These are phyloP conservation scores for Osmerus eperlanus DNA, from an alignment of 2,113 vertebrate genomes.

Conservation along the genomic window DNA sequence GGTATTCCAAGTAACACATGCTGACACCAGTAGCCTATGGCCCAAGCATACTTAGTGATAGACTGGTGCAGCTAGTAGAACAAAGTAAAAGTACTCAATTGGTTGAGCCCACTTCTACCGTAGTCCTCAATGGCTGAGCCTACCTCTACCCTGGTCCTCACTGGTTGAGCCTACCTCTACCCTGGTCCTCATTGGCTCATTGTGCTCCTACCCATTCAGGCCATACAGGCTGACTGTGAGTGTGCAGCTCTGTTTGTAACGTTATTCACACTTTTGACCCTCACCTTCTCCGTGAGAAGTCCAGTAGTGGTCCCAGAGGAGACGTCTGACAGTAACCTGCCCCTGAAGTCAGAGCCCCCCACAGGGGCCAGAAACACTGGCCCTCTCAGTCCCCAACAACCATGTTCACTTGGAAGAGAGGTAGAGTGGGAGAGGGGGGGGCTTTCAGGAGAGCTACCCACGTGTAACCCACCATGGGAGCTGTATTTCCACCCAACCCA, in stretches of 20 bases:
- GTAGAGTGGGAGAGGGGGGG: conserved; percentile 42
- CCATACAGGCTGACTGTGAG: no score
- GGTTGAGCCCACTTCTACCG: no score
- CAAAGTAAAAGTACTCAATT: no score
- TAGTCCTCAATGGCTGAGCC: no score
- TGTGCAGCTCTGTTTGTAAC: conserved; percentile 40
- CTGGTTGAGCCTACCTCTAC: no score
- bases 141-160: no score
- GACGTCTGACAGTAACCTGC: conserved; percentile 51
- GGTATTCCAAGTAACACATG: conserved; percentile 27
- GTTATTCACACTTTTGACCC: conserved; percentile 62
- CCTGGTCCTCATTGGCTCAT: no score
- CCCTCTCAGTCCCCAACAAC: conserved; percentile 38
- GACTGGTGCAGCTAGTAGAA: no score
- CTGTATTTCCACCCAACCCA: conserved; percentile 89
- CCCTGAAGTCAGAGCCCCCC: conserved; percentile 41
- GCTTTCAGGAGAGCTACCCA: conserved; percentile 60
- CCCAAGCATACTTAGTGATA: no score
- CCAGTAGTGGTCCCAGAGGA: conserved; percentile 69
- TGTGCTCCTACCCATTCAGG: no score
- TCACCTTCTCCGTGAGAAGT: conserved; percentile 67
- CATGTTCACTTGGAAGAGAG: conserved; percentile 51
- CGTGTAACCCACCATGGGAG: conserved; percentile 82
- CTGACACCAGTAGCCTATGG: conserved; percentile 16
- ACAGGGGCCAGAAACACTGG: conserved; percentile 44